A percentile compares a stretch with the other conserved stretches of the same genome.
These are phyloP conservation scores for Macquaria australasica DNA, from an alignment of 2,113 vertebrate species.

Conservation along the genomic window DNA sequence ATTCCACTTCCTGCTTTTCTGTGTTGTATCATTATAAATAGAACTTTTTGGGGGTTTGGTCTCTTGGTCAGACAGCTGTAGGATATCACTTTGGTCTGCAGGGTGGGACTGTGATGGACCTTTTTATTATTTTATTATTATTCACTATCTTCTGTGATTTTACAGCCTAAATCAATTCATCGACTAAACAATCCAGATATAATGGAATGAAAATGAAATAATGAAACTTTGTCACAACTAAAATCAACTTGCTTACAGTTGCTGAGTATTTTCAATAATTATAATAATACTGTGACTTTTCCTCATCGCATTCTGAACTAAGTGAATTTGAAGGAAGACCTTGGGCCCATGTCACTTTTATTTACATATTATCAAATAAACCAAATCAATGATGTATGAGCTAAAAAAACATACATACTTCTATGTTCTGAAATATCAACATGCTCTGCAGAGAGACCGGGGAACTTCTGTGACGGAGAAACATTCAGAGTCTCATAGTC, in stretches of 20 bases:
- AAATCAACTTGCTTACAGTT: not conserved
- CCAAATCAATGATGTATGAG: not conserved
- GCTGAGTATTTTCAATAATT: not conserved
- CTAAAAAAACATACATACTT: not conserved
- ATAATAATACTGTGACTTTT: not conserved
- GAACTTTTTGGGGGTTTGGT: not conserved
- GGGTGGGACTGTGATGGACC: not conserved
- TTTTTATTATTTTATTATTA: not conserved
- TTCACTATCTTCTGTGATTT: not conserved
- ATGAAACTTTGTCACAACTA: not conserved
- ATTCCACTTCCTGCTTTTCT: not conserved
- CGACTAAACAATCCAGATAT: not conserved
- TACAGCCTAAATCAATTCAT: not conserved
- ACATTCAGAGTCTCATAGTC: conserved; percentile 23
- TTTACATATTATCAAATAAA: not conserved
- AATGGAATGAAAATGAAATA: not conserved
- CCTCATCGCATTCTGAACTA: not conserved
- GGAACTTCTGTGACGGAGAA: not conserved
- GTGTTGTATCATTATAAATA: not conserved
- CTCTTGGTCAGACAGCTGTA: not conserved
- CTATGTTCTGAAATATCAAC: not conserved
- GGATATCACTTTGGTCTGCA: not conserved
- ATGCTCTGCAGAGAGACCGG: not conserved
- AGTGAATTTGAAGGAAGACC: not conserved
- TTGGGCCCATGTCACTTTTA: not conserved